Conservation (phyloP, 1,140 invertebrate species). For the Bombus sylvicola region DNA sequence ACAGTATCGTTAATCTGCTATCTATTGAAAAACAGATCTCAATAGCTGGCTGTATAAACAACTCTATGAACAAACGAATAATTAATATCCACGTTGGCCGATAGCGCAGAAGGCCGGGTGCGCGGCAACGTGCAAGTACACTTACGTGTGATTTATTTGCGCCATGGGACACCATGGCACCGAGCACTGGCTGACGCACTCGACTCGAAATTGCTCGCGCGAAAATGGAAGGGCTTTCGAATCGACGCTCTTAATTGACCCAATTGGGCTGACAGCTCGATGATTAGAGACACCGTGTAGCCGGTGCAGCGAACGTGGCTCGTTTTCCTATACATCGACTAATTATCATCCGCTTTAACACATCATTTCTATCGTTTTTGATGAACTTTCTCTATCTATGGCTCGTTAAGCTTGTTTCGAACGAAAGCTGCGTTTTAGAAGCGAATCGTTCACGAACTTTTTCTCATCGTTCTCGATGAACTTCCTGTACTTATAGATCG, state of each 20-base stretch:
- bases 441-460: too few species aligned
- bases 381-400: not conserved
- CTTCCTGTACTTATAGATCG: too few species aligned
- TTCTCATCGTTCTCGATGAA: too few species aligned
- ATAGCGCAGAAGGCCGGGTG: not conserved
- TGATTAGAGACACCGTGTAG: conserved; percentile 40
- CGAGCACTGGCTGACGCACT: conserved; percentile 37
- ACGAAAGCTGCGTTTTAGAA: not conserved
- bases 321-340: not conserved
- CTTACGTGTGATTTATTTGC: conserved; percentile 54
- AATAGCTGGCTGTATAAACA: too few species aligned
- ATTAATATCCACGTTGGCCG: conserved; percentile 32
- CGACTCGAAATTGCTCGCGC: conserved; percentile 63
- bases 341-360: conserved; percentile 3
- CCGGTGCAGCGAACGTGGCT: not conserved
- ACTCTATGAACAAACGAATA: not conserved
- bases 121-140: conserved; percentile 16
- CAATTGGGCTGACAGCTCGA: conserved; percentile 26
- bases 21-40: not conserved
- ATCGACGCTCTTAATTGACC: conserved; percentile 62
- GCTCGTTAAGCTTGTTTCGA: not conserved
- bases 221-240: conserved; percentile 62
- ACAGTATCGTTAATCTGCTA: not conserved
- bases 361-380: not conserved
- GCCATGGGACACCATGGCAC: conserved; percentile 53